Evolutionary conservation across 2,888 invertebrate species (phyloP).

Genomic region (Trypoxylon attenuatum): DNA sequence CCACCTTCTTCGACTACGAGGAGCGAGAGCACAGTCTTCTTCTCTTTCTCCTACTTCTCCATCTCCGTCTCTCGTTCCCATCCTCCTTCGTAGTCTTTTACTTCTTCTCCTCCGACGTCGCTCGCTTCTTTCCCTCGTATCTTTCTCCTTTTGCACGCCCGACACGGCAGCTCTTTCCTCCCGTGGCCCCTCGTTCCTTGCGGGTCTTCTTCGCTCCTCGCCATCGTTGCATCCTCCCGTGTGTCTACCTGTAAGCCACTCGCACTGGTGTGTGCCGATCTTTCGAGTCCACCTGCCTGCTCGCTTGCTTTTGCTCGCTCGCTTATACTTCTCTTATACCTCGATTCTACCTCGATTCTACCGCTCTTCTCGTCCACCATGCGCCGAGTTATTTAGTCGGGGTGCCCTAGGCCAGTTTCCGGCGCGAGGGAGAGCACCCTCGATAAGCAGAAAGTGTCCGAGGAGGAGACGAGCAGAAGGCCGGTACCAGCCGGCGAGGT

Average conservation of each 20-base stretch:
- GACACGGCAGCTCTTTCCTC: neutral
- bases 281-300: too few species aligned
- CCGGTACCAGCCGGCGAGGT: too few species aligned
- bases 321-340: too few species aligned
- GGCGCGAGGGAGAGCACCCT: conserved; percentile 29
- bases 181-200: conserved; percentile 18
- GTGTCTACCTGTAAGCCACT: conserved; percentile 17
- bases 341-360: conserved; percentile 38
- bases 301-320: too few species aligned
- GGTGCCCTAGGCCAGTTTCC: conserved; percentile 50
- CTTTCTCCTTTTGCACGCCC: conserved; percentile 17
- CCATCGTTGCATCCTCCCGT: too few species aligned
- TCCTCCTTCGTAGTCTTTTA: conserved; percentile 18
- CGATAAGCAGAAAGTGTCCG: conserved; percentile 32
- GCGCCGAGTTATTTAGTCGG: conserved; percentile 48
- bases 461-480: neutral
- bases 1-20: conserved; percentile 42
- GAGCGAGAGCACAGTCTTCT: conserved; percentile 5
- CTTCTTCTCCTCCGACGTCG: conserved; percentile 10
- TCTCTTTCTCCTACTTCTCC: conserved; percentile 32
- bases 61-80: conserved; percentile 18
- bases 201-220: too few species aligned
- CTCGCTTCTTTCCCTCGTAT: conserved; percentile 16
- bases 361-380: conserved; percentile 50
- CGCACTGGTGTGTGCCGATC: conserved; percentile 33